Base-by-base conservation (phyloP, 2,113 vertebrate species). In the Myotis davidii region DNA sequence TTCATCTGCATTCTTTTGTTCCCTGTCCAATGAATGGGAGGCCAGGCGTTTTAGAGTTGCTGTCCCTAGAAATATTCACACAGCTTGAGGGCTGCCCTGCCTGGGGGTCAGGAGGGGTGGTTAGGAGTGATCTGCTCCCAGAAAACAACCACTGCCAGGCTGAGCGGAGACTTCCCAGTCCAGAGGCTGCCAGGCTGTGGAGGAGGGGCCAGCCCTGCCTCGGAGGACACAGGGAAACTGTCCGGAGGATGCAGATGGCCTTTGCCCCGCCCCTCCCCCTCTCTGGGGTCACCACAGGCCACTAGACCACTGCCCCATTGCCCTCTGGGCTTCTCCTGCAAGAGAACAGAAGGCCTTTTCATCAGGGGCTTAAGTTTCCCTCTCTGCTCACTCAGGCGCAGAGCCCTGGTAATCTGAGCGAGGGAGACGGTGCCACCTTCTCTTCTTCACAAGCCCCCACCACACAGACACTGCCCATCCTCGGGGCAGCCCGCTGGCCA, bases 311-410 rank as follows among this genome's bases (percentile, higher is more conserved):
- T 85, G 88, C 77, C 90, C 94, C 61, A 42, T 20, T 91, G 54
- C 85, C 88, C 96, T 92, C 84, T 65, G 65, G 88, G 88, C 61
- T 84, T 59, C 96, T 94, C 59, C 45, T 88, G 48, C 64, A 11
- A 8, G 91, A 88, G 94, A 96, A 95, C 88, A 94, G 92, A 85
- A 96, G 96, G 96, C 61, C 94, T 92, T 95, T 96, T 96, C 90
- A 93, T 85, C 89, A 67, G 32, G 25, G 73, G 90, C 90, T 97
- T 96, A 94, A 91, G 54, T 90, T 92, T 77, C 56, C 45, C 74
- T 89, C 92, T 92, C 88, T 88, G 90, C 69, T 85, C n/a, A 13
- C 54, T 45, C 72, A 85, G 70, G 65, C 84, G 67, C 29, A 78
- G 90, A 78, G 77, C 61, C 21, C 88, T 29, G 74, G 90, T 90